Evolutionary conservation across 2,797 vertebrate species (phyloP).

Genomic region (Erpetoichthys calabaricus): DNA sequence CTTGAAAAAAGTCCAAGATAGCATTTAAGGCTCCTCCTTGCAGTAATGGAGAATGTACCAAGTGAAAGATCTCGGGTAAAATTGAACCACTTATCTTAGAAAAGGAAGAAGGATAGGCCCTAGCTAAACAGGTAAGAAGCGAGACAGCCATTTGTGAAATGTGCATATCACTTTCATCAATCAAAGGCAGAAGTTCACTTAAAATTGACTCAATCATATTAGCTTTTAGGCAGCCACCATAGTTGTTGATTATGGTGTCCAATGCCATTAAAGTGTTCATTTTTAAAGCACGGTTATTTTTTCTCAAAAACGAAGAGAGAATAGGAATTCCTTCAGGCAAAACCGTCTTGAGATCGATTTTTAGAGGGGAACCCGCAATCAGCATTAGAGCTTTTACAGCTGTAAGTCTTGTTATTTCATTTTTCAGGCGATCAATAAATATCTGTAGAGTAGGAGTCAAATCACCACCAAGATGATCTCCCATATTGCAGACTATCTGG

Average conservation of each 20-base stretch:
- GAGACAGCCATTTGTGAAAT: conserved; percentile 67
- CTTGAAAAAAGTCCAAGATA: conserved; percentile 65
- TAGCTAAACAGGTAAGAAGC: conserved; percentile 64
- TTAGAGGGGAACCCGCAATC: conserved; percentile 59
- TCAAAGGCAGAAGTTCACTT: conserved; percentile 63
- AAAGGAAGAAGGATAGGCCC: conserved; percentile 59
- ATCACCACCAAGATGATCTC: conserved; percentile 65
- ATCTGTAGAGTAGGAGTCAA: conserved; percentile 62
- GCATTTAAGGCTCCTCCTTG: conserved; percentile 63
- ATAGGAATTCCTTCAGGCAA: conserved; percentile 64
- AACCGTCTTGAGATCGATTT: conserved; percentile 63
- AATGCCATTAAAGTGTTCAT: conserved; percentile 65
- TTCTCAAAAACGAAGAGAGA: conserved; percentile 76
- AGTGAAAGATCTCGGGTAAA: conserved; percentile 55
- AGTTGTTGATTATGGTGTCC: conserved; percentile 63
- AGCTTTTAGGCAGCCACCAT: conserved; percentile 60
- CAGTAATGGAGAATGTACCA: conserved; percentile 73
- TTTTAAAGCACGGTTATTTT: conserved; percentile 77
- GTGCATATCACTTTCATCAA: conserved; percentile 81
- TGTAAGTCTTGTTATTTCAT: conserved; percentile 82
- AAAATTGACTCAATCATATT: conserved; percentile 57
- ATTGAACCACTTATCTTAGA: conserved; percentile 55
- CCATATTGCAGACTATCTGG: conserved; percentile 67
- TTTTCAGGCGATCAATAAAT: conserved; percentile 76
- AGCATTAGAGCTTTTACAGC: conserved; percentile 67